Evolutionary conservation across 2,888 invertebrate species (phyloP).

Genomic region (Homarus gammarus): DNA sequence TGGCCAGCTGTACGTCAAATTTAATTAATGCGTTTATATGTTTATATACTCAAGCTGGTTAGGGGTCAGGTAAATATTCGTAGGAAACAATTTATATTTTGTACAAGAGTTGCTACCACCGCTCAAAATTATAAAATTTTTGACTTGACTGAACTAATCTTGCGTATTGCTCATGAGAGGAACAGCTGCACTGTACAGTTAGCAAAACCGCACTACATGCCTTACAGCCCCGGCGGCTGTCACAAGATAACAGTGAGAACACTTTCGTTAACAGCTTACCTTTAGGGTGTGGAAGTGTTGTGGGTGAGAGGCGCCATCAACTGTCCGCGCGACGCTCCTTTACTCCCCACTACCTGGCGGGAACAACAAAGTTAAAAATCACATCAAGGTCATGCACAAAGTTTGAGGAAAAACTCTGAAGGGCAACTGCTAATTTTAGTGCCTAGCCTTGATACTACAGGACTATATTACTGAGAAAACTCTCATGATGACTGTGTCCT

Average conservation of each 20-base stretch:
- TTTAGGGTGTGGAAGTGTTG: background rate
- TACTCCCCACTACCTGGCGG: background rate
- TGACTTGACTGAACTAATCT: too few relatives aligned
- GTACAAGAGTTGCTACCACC: too few relatives aligned
- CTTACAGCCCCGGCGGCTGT: too few relatives aligned
- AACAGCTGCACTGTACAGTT: too few relatives aligned
- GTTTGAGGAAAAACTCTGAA: background rate
- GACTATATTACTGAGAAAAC: background rate
- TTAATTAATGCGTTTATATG: too few relatives aligned
- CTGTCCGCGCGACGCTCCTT: background rate
- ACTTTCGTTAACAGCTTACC: background rate
- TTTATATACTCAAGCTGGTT: too few relatives aligned
- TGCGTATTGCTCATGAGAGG: too few relatives aligned
- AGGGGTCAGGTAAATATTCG: too few relatives aligned
- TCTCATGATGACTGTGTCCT: background rate
- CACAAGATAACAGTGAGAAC: background rate
- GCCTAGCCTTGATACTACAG: background rate
- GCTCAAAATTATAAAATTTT: too few relatives aligned
- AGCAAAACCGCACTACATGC: too few relatives aligned
- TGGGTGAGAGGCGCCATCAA: background rate
- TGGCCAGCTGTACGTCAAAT: background rate
- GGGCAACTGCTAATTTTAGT: background rate
- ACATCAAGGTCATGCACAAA: background rate
- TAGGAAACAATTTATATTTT: too few relatives aligned
- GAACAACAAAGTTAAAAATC: background rate